Conservation (phyloP, 2,797 vertebrate genomes). For the Triplophysa yarkandensis region DNA sequence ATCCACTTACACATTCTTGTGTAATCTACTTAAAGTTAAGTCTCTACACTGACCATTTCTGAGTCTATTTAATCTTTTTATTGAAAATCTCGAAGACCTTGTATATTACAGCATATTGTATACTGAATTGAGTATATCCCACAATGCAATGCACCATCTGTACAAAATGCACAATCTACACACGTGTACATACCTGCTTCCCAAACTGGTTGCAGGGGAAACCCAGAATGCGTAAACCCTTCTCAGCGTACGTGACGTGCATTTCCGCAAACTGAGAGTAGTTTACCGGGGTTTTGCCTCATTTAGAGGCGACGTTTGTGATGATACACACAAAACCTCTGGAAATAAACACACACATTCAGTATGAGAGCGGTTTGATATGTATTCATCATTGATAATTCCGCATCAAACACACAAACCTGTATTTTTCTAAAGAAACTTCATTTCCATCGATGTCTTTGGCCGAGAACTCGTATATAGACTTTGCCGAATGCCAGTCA, state of each 20-base stretch:
- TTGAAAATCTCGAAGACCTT: neutral
- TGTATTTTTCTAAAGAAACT: slow-evolving; percentile 88
- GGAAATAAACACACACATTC: slow-evolving; percentile 23
- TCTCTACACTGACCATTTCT: slow-evolving; percentile 68
- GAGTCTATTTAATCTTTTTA: too few species aligned
- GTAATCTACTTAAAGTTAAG: neutral
- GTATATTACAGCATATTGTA: neutral
- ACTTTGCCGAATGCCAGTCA: slow-evolving; percentile 82
- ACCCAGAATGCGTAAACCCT: slow-evolving; percentile 92
- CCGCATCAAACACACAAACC: slow-evolving; percentile 64
- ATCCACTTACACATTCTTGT: neutral
- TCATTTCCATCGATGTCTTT: slow-evolving; percentile 88
- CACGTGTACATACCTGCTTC: slow-evolving; percentile 85
- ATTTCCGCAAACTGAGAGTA: slow-evolving; percentile 92
- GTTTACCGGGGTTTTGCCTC: slow-evolving; percentile 95
- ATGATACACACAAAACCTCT: slow-evolving; percentile 89
- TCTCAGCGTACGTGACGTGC: slow-evolving; percentile 88
- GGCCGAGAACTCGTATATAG: slow-evolving; percentile 89
- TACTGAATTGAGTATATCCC: neutral
- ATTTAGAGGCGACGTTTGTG: slow-evolving; percentile 94
- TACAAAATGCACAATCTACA: neutral
- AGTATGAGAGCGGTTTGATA: neutral
- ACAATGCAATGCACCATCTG: neutral
- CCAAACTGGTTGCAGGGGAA: slow-evolving; percentile 99
- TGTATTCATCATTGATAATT: neutral